These are phyloP conservation scores for Sabatieria punctata DNA, from an alignment of 2,888 invertebrate species.

Conservation along the genomic window DNA sequence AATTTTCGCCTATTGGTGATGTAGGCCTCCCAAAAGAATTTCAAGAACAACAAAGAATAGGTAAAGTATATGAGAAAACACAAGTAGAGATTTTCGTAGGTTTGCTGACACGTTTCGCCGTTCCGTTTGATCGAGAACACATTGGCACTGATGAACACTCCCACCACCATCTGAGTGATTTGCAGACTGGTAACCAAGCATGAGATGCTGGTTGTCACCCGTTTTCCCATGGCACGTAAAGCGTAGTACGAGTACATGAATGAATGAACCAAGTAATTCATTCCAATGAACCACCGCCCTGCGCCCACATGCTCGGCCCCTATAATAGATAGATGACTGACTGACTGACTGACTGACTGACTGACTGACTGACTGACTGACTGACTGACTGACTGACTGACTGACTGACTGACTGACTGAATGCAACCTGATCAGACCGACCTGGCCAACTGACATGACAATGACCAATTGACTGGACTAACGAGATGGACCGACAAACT, in stretches of 20 bases:
- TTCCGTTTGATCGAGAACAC: neutral
- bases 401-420: too few species aligned
- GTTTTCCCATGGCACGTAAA: constrained; percentile 59
- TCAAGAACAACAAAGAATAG: constrained; percentile 14
- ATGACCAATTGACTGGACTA: too few species aligned
- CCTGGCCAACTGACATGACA: too few species aligned
- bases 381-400: too few species aligned
- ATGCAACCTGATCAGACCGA: too few species aligned
- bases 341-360: too few species aligned
- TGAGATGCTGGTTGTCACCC: neutral
- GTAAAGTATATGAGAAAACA: constrained; percentile 12
- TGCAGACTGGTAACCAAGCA: neutral
- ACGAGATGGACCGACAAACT: too few species aligned
- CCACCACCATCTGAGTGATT: neutral
- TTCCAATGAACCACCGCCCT: constrained; percentile 70
- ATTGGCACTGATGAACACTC: neutral
- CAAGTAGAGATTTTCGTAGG: neutral
- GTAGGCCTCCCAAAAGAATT: constrained; percentile 15
- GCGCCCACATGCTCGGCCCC: constrained; percentile 38
- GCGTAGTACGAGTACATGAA: constrained; percentile 85
- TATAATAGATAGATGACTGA: too few species aligned
- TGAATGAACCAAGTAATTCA: constrained; percentile 79
- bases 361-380: too few species aligned
- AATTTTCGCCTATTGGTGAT: too few species aligned
- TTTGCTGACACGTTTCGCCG: neutral